Conservation (phyloP, 2,888 invertebrate species). For the Neoascia interrupta region DNA sequence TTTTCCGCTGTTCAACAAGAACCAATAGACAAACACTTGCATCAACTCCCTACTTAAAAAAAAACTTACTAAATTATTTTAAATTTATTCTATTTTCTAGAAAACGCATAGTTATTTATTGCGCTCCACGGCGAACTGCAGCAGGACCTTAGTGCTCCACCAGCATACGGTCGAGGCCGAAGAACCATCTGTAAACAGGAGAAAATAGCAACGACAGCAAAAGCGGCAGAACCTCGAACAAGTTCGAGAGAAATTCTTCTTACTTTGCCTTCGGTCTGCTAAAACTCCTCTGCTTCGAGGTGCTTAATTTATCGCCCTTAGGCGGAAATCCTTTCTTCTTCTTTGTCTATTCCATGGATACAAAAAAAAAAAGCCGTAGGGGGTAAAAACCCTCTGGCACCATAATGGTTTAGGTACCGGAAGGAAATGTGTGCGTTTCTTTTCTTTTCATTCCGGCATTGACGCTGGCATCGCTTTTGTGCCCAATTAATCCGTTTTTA, state of each 20-base stretch:
- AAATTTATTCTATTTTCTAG: slow-evolving; percentile 43
- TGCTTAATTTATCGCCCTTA: slow-evolving; percentile 51
- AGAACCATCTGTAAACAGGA: slow-evolving; percentile 20
- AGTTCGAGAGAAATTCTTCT: slow-evolving; percentile 38
- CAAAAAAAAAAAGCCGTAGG: neutral
- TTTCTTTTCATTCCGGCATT: slow-evolving; percentile 14
- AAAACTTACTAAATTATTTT: slow-evolving; percentile 38
- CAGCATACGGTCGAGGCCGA: neutral
- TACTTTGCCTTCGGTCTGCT: slow-evolving; percentile 46
- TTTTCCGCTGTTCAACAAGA: slow-evolving; percentile 51
- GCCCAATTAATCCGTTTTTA: slow-evolving; percentile 36
- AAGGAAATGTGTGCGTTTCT: neutral
- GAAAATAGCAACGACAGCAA: neutral
- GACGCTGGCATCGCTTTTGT: slow-evolving; percentile 18
- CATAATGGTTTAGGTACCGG: neutral
- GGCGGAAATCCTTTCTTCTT: slow-evolving; percentile 22
- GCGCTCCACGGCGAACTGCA: slow-evolving; percentile 7
- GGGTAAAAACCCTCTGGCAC: neutral
- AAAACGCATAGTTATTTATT: slow-evolving; percentile 45
- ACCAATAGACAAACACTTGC: slow-evolving; percentile 24
- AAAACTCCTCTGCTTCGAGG: slow-evolving; percentile 43
- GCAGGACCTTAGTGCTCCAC: neutral
- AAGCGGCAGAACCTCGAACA: neutral
- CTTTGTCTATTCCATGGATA: neutral
- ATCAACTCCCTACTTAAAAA: neutral